Base-by-base conservation (phyloP, 1,140 invertebrate species). In the Argopecten irradians region DNA sequence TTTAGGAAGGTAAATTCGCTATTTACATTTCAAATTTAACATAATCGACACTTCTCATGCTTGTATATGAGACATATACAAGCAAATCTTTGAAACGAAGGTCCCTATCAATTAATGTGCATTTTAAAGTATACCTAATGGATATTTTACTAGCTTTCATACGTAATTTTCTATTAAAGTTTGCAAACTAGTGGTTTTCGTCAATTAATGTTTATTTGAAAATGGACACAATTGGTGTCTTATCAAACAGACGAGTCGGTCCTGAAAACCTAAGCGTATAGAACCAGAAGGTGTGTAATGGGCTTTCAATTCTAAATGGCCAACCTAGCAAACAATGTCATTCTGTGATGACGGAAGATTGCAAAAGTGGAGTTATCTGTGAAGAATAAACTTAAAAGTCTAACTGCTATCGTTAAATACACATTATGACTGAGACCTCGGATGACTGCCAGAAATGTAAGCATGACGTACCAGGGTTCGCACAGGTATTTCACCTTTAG, bases 351-450 rank as follows among this genome's bases (percentile, higher is more conserved):
- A 71, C 55, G 28, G 16, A 71, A 1, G 55, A 71, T 28, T 71
- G n/a, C 28, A n/a, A 71, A 71, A 71, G 55, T 71, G 8, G 55
- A 28, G 55, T 28, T 71, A 71, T 71, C 55, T 71, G 22, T 71
- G 55, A 71, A 71, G 55, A 71, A 71, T 71, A 71, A 71, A 71
- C 55, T 71, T 71, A n/a, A 71, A 71, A 71, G 55, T 71, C 55
- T n/a, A 28, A 71, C 16, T 71, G 8, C 22, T 71, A 71, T 71
- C 55, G 55, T 71, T 71, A 71, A 71, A 71, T 28, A 71, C 55
- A 71, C 55, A 71, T 71, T 71, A 71, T 71, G 55, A 71, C 55
- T 28, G 22, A 71, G 16, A 71, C 14, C 55, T 71, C 1, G 55
- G 55, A 71, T n/a, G 55, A 0, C 28, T 71, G 55, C 55, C 55